Conservation (phyloP, 2,888 invertebrate species). For the Dicyrtoma fusca region DNA sequence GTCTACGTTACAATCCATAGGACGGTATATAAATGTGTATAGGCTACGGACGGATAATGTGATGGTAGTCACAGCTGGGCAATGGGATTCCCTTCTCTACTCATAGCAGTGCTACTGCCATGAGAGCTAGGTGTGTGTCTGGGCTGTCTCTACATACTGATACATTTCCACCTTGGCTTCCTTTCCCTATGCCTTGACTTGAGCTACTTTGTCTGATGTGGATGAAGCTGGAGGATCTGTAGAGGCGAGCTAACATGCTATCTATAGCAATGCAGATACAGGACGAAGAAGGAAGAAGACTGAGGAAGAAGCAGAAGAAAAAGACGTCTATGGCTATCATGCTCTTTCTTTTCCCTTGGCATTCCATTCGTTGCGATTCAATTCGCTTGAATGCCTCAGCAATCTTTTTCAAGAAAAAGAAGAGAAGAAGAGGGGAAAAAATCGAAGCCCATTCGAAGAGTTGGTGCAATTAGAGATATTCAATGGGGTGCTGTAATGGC, state of each 20-base stretch:
- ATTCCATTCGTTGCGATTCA: constrained; percentile 25
- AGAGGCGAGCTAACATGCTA: not conserved
- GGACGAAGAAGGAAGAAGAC: not conserved
- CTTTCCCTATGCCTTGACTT: too few species aligned
- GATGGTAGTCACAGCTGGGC: too few species aligned
- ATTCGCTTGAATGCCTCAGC: constrained; percentile 26
- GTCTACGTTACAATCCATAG: too few species aligned
- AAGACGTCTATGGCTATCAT: not conserved
- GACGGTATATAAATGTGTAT: too few species aligned
- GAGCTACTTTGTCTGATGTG: too few species aligned
- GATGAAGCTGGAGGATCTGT: not conserved
- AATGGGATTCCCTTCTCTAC: too few species aligned
- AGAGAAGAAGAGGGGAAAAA: constrained; percentile 3
- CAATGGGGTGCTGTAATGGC: constrained; percentile 12
- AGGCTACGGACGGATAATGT: too few species aligned
- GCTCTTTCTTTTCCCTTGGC: constrained; percentile 10
- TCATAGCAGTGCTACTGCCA: too few species aligned
- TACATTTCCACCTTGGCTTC: too few species aligned
- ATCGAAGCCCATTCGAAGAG: constrained; percentile 1
- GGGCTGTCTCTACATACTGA: too few species aligned
- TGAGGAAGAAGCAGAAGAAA: not conserved
- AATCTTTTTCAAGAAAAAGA: constrained; percentile 15
- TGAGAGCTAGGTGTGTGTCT: too few species aligned
- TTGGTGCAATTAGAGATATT: constrained; percentile 19
- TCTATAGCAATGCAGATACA: not conserved